These are phyloP conservation scores for Parasteatoda lunata DNA, from an alignment of 2,888 invertebrate species.

Conservation along the genomic window DNA sequence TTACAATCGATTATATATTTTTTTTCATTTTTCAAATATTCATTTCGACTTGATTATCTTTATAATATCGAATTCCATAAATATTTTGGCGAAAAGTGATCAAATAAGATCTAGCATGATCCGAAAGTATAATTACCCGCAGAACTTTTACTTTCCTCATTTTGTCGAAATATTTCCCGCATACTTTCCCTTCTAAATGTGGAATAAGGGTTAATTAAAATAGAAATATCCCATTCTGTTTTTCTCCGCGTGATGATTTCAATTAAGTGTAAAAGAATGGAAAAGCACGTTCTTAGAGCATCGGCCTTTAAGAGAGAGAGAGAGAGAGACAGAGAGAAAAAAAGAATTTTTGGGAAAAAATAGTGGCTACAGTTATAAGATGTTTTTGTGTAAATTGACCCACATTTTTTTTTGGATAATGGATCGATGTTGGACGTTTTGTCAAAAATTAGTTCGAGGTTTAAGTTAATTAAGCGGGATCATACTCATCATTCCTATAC, in stretches of 20 bases:
- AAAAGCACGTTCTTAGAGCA: not conserved
- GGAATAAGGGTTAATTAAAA: conserved; percentile 1
- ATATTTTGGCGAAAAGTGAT: too few relatives aligned
- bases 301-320: not conserved
- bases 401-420: not conserved
- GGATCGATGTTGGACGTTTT: not conserved
- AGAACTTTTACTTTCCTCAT: too few relatives aligned
- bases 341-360: not conserved
- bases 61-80: too few relatives aligned
- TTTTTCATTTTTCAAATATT: too few relatives aligned
- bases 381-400: not conserved
- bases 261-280: not conserved
- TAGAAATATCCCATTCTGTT: not conserved
- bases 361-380: not conserved
- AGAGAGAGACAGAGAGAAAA: not conserved
- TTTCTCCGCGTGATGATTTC: not conserved
- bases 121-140: too few relatives aligned
- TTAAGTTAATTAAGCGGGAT: not conserved
- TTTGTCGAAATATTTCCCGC: not conserved
- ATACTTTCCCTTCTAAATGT: not conserved
- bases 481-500: not conserved
- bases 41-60: too few relatives aligned
- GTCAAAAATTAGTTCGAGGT: not conserved
- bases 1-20: too few relatives aligned
- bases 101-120: too few relatives aligned